phyloP scores from a whole-genome alignment of 2,113 vertebrate genomes.

The Urocolius indicus region DNA sequence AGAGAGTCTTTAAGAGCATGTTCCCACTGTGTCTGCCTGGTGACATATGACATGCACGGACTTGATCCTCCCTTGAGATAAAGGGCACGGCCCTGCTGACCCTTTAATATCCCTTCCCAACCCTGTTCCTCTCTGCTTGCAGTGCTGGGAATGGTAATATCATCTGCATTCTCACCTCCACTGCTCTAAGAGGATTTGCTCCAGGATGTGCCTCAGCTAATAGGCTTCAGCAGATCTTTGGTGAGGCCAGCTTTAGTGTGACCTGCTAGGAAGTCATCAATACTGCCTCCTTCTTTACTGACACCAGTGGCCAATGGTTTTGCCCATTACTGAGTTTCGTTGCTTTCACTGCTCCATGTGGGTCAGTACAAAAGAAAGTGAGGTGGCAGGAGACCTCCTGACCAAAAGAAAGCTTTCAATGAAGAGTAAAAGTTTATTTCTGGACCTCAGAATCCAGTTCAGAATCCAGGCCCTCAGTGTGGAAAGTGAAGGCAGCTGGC shows the following conservation, averaged over 20 bases:
- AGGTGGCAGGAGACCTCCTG: not conserved
- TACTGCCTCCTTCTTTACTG: not conserved
- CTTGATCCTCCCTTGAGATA: constrained; percentile 12
- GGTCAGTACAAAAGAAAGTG: not conserved
- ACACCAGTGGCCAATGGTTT: not conserved
- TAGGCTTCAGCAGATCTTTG: not conserved
- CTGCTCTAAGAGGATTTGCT: constrained; percentile 49
- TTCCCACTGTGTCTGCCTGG: not conserved
- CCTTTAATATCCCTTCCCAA: not conserved
- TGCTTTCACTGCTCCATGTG: not conserved
- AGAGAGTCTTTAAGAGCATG: not conserved
- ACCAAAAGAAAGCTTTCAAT: not conserved
- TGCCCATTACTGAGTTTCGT: not conserved
- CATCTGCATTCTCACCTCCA: constrained; percentile 33
- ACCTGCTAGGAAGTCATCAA: not conserved
- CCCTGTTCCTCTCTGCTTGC: not conserved
- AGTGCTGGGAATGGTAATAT: not conserved
- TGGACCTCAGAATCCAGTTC: not conserved
- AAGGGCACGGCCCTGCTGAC: not conserved
- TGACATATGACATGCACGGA: constrained; percentile 8
- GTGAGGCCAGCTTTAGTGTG: not conserved
- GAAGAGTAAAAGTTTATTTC: not conserved
- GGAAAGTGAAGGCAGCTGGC: not conserved
- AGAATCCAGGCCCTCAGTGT: not conserved
- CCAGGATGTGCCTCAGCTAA: constrained; percentile 45